Conservation (phyloP, 1,140 invertebrate genomes). For the Notospermus geniculatus region DNA sequence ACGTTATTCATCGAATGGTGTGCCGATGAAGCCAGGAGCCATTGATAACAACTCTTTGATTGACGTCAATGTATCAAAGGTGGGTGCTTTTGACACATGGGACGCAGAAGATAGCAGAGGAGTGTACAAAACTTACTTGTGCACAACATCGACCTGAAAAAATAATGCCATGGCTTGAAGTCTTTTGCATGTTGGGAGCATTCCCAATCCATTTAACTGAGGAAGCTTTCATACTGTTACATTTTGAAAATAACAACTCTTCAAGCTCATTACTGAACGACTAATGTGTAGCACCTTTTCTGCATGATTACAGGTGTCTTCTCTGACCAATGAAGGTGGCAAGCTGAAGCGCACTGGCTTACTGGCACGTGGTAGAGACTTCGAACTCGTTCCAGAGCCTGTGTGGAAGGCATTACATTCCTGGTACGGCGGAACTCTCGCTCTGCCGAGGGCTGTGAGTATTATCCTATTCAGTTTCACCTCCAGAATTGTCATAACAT, state of each 20-base stretch:
- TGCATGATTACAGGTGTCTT: slow-evolving; percentile 39
- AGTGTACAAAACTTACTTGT: too few relatives aligned
- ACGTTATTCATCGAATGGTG: slow-evolving; percentile 24
- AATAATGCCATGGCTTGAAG: slow-evolving; percentile 15
- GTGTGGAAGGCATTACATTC: slow-evolving; percentile 79
- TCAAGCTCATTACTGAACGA: not conserved
- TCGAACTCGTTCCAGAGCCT: slow-evolving; percentile 78
- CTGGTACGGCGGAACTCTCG: slow-evolving; percentile 81
- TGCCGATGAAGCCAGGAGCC: slow-evolving; percentile 64
- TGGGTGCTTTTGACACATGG: slow-evolving; percentile 66
- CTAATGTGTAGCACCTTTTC: slow-evolving; percentile 7
- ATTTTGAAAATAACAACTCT: not conserved
- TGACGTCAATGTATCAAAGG: slow-evolving; percentile 64
- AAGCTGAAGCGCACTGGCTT: slow-evolving; percentile 68
- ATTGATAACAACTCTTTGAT: slow-evolving; percentile 76
- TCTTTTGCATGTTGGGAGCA: slow-evolving; percentile 13
- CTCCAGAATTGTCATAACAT: too few relatives aligned
- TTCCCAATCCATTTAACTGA: slow-evolving; percentile 23
- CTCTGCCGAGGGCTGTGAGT: slow-evolving; percentile 75
- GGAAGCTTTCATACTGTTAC: not conserved
- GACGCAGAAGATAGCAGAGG: too few relatives aligned
- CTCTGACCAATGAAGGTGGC: slow-evolving; percentile 83
- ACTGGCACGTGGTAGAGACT: slow-evolving; percentile 72
- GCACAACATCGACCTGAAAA: too few relatives aligned
- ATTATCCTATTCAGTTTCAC: not conserved